A percentile compares a stretch with the other conserved stretches of the same genome.
Conservation (phyloP, 2,797 vertebrate genomes). For the Argya squamiceps region DNA sequence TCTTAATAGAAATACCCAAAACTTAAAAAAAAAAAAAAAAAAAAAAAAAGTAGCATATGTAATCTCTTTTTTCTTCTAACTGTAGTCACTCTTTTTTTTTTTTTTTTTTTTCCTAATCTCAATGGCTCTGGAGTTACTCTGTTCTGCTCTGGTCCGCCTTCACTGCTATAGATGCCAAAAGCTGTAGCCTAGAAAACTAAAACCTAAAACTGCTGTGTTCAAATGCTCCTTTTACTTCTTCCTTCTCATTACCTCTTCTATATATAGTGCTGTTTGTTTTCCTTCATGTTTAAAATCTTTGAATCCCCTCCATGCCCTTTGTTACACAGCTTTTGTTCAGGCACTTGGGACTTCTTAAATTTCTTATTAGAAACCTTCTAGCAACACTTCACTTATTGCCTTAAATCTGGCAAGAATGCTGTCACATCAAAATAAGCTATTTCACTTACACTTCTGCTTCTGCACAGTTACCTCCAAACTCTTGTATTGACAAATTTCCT, state of each 20-base stretch:
- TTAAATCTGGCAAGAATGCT: constrained; percentile 22
- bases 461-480: constrained; percentile 49
- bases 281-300: constrained; percentile 11
- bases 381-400: neutral
- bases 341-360: constrained; percentile 8
- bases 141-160: neutral
- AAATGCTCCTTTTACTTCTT: neutral
- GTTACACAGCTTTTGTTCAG: neutral
- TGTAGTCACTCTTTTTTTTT: neutral
- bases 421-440: constrained; percentile 40
- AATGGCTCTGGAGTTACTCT: neutral
- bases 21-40: rapidly evolving
- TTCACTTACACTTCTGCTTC: constrained; percentile 39
- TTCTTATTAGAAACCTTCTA: constrained; percentile 12
- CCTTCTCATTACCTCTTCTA: neutral
- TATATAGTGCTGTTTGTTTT: neutral
- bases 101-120: neutral
- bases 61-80: neutral
- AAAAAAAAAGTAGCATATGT: rapidly evolving
- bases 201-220: neutral
- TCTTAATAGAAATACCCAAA: neutral
- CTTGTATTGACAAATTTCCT: constrained; percentile 22
- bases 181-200: neutral
- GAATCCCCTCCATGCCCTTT: neutral
- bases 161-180: neutral